A percentile compares a stretch with the other conserved stretches of the same genome.
Evolutionary conservation across 1,140 invertebrate genomes (phyloP).

Genomic region (Scaptodrosophila lebanonensis): DNA sequence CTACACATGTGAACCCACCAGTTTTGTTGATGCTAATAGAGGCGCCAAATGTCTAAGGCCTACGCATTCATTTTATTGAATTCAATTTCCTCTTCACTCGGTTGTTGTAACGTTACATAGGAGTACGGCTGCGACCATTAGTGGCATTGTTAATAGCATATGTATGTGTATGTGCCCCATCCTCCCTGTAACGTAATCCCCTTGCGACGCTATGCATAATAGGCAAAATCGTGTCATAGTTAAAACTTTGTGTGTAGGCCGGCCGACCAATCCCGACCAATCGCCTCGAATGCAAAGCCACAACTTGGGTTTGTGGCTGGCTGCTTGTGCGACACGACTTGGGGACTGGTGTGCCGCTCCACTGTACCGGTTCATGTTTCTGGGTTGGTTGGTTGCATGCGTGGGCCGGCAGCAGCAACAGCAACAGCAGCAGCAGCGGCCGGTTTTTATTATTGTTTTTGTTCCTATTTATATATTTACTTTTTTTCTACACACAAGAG

Average conservation of each 20-base stretch:
- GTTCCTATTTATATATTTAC: constrained; percentile 12
- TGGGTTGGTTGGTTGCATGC: no score
- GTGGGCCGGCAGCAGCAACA: no score
- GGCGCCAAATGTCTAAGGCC: constrained; percentile 21
- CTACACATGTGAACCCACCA: no score
- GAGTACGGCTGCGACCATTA: no score
- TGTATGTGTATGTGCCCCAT: no score
- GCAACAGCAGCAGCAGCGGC: no score
- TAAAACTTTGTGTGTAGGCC: constrained; percentile 36
- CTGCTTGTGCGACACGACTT: constrained; percentile 1
- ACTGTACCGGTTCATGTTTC: constrained; percentile 34
- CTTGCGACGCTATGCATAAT: no score
- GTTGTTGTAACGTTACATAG: no score
- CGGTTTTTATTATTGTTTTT: constrained; percentile 36
- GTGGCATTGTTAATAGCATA: constrained; percentile 22
- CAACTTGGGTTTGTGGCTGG: constrained; percentile 15
- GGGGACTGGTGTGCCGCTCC: constrained; percentile 8
- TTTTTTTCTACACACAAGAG: constrained; percentile 20
- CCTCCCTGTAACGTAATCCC: no score
- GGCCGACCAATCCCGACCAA: no score
- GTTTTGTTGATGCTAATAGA: background rate
- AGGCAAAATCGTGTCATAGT: constrained; percentile 45
- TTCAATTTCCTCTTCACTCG: constrained; percentile 30
- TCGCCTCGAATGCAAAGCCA: no score
- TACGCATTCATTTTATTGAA: constrained; percentile 63